These are phyloP conservation scores for Dilophus febrilis DNA, from an alignment of 2,888 invertebrate genomes.

Conservation along the genomic window DNA sequence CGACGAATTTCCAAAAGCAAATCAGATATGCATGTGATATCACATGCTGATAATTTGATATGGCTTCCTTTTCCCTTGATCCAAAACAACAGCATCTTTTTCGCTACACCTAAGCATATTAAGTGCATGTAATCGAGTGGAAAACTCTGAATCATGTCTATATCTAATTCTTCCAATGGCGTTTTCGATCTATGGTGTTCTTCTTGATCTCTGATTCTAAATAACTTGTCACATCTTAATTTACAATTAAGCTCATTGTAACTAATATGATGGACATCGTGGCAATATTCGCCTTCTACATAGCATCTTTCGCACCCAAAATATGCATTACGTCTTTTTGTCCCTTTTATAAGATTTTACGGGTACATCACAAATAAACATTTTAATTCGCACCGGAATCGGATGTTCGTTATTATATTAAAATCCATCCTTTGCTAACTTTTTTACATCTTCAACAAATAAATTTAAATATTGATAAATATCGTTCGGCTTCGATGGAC, in stretches of 20 bases:
- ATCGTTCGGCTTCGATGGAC: neutral
- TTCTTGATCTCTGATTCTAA: neutral
- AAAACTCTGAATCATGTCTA: constrained; percentile 5
- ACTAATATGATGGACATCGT: neutral
- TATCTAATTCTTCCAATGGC: constrained; percentile 2
- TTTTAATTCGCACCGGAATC: neutral
- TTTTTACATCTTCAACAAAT: constrained; percentile 2
- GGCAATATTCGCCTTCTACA: constrained; percentile 3
- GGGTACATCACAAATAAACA: constrained; percentile 5
- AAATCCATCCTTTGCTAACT: neutral
- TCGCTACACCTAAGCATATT: constrained; percentile 1
- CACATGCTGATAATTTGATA: neutral
- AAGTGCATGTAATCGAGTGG: constrained; percentile 7
- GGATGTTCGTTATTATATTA: neutral
- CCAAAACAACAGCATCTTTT: neutral
- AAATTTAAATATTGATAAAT: neutral
- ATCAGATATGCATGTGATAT: neutral
- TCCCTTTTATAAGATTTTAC: constrained; percentile 4
- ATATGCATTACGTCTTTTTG: constrained; percentile 4
- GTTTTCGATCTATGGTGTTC: constrained; percentile 2
- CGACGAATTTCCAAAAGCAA: neutral
- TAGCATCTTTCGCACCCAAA: constrained; percentile 3
- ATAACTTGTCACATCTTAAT: constrained; percentile 1
- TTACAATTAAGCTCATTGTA: neutral
- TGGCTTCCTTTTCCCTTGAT: neutral